Evolutionary conservation across 2,888 invertebrate species (phyloP).

Genomic region (Dryadula phaetusa): DNA sequence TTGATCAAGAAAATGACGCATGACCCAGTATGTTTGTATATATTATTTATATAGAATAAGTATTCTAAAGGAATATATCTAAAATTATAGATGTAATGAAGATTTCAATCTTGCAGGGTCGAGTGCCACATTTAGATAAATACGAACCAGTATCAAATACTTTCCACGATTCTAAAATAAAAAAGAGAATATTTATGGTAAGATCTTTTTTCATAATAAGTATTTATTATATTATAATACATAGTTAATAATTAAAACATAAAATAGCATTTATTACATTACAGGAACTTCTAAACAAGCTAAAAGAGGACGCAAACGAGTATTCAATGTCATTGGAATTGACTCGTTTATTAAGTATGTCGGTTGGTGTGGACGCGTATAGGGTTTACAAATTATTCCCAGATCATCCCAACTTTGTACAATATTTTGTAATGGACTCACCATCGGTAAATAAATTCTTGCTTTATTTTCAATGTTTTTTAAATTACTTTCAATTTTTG

Average conservation of each 20-base stretch:
- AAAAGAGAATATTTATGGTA: conserved; percentile 46
- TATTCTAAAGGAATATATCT: background rate
- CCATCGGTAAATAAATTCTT: conserved; percentile 47
- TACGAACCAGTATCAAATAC: background rate
- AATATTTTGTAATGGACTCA: conserved; percentile 52
- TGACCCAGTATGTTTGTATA: conserved; percentile 49
- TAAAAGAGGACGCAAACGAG: conserved; percentile 85
- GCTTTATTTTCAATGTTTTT: background rate
- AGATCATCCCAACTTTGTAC: conserved; percentile 56
- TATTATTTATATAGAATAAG: background rate
- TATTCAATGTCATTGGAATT: conserved; percentile 87
- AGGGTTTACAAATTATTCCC: conserved; percentile 68
- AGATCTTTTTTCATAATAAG: conserved; percentile 8
- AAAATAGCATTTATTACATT: conserved; percentile 31
- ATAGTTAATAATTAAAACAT: background rate
- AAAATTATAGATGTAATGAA: background rate
- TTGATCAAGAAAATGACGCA: conserved; percentile 70
- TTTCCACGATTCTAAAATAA: conserved; percentile 27
- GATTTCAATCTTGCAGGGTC: conserved; percentile 10
- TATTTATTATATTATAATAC: background rate
- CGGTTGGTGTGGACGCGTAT: conserved; percentile 87
- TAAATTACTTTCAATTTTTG: background rate
- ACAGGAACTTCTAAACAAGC: conserved; percentile 84
- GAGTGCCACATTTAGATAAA: background rate
- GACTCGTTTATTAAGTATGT: conserved; percentile 86